phyloP scores from a whole-genome alignment of 2,888 invertebrate genomes.

The Papilio elwesi region DNA sequence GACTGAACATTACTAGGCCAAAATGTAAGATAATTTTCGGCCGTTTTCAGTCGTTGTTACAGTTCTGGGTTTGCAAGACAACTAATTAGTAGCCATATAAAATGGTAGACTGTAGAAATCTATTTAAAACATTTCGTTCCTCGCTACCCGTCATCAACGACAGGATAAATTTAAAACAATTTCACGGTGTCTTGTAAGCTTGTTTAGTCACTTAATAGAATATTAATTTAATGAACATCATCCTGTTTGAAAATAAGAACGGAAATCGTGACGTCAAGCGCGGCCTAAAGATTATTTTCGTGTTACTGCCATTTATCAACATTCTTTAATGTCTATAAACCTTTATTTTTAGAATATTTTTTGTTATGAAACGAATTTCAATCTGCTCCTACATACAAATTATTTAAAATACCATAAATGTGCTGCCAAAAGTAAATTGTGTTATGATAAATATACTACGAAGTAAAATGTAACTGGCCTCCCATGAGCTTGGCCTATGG shows the following conservation, averaged over 20 bases:
- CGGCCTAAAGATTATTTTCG: background rate
- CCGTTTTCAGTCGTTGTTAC: too few species aligned
- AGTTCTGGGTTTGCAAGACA: too few species aligned
- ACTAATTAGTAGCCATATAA: background rate
- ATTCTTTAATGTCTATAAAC: background rate
- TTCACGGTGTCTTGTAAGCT: slow-evolving; percentile 33
- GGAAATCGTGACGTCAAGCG: slow-evolving; percentile 17
- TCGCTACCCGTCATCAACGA: background rate
- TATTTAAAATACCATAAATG: background rate
- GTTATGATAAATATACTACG: background rate
- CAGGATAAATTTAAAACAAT: slow-evolving; percentile 24
- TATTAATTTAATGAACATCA: slow-evolving; percentile 31
- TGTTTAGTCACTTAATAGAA: slow-evolving; percentile 33
- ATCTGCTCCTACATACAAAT: too few species aligned
- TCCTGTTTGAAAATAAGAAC: slow-evolving; percentile 23
- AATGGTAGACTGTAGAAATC: background rate
- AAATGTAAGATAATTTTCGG: too few species aligned
- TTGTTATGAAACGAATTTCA: too few species aligned
- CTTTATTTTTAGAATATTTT: too few species aligned
- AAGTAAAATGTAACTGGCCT: slow-evolving; percentile 6
- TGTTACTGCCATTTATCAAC: background rate
- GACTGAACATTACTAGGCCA: too few species aligned
- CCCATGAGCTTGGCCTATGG: too few species aligned
- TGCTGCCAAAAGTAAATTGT: background rate
- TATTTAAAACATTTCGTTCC: slow-evolving; percentile 14